Evolutionary conservation across 2,113 vertebrate species (phyloP), one percentile per base, ranked within the genome.

Genomic region (Rhineura floridana): DNA sequence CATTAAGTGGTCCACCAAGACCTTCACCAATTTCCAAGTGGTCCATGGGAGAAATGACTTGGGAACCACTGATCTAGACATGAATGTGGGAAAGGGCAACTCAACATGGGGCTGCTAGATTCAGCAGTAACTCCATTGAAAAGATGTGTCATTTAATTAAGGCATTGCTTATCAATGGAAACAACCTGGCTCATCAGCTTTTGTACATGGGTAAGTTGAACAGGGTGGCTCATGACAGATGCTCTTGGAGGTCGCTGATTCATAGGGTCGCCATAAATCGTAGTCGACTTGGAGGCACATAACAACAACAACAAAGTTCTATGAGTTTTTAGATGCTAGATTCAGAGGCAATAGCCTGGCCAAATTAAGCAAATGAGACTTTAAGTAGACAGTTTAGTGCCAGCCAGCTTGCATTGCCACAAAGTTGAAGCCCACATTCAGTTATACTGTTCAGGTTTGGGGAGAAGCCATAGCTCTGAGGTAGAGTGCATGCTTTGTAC

Each of bases 371-470:
- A 39, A 88, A 48, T 39, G 28, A 75, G 12, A 65, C 44, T 65
- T 76, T n/a, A 44, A 73, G 46, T 46, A 75, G 87, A 39, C 8
- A 30, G 33, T 59, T 81, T 63, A 63, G 73, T 75, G 44, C 70
- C 70, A 88, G 70, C 70, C 59, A 88, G 80, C 52, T 76, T 88
- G 65, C 28, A 52, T 87, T 87, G 73, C 79, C 83, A 21, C 80
- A 65, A 39, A 76, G 87, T 48, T 76, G 19, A 63, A 88, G 63
- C 69, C 79, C 39, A 82, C 75, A 82, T 63, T 87, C 59, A 83
- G 75, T 76, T 88, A 88, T 63, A 19, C 55, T 83, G 42, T 50
- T 83, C 69, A 82, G 55, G 55, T n/a, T 88, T 82, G 79, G 50
- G 69, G 7, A n/a, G 69, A 75, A 50, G 42, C 55, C 52, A 76